Evolutionary conservation across 2,113 vertebrate genomes (phyloP).

Genomic region (Myotis brandtii): DNA sequence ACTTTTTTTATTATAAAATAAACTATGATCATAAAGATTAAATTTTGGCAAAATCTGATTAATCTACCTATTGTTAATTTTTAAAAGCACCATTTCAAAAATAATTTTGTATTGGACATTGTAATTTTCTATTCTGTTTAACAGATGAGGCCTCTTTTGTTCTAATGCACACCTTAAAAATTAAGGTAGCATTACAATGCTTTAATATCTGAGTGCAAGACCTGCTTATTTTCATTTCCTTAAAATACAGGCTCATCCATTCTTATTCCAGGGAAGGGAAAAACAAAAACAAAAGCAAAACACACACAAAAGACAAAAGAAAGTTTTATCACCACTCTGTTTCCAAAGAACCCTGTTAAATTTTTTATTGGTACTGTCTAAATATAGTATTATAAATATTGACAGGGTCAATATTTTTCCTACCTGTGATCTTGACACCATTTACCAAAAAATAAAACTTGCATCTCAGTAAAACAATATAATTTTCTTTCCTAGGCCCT

Average conservation of each 20-base stretch:
- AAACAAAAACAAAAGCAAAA: neutral
- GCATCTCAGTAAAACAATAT: neutral
- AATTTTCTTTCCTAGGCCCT: neutral
- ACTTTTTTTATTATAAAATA: neutral
- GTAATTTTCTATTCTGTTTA: neutral
- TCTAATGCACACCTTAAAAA: neutral
- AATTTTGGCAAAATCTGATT: neutral
- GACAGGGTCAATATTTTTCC: neutral
- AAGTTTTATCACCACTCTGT: neutral
- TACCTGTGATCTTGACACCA: neutral
- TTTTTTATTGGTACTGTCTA: neutral
- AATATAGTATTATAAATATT: neutral
- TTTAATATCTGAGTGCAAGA: neutral
- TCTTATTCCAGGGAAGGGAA: slow-evolving; percentile 7
- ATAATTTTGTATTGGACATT: neutral
- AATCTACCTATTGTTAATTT: neutral
- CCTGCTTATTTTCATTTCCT: neutral
- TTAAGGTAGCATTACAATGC: neutral
- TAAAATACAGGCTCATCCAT: neutral
- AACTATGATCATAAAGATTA: neutral
- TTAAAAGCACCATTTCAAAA: neutral
- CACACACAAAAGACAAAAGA: neutral
- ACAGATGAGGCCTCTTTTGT: neutral
- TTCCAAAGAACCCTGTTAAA: neutral
- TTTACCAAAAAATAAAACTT: neutral